These are phyloP conservation scores for Nannospalax galili DNA, from an alignment of 2,113 vertebrate genomes.

Conservation along the genomic window DNA sequence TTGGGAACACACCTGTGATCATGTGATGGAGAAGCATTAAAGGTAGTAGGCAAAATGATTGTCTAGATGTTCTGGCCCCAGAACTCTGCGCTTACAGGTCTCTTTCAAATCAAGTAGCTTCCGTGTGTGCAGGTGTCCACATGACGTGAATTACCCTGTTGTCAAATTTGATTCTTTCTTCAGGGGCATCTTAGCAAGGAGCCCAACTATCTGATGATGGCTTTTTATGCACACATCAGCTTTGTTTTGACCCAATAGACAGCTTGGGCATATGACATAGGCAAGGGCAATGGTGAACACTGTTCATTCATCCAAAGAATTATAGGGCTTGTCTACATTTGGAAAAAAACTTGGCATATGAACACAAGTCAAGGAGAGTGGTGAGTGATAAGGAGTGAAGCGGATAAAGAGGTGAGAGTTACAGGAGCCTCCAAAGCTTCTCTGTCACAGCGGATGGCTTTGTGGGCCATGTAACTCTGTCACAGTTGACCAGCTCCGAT, in stretches of 20 bases:
- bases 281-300: neutral
- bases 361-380: neutral
- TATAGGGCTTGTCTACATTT: neutral
- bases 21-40: neutral
- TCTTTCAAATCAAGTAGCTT: constrained; percentile 24
- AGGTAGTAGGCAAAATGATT: neutral
- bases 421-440: neutral
- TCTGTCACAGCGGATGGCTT: neutral
- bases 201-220: constrained; percentile 4
- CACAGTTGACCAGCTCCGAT: neutral
- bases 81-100: neutral
- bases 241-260: neutral
- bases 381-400: too few relatives aligned
- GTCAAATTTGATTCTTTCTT: constrained; percentile 36
- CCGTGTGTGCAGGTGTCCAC: neutral
- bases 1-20: constrained; percentile 20
- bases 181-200: neutral
- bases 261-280: neutral
- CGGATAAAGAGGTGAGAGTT: neutral
- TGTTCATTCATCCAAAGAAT: neutral
- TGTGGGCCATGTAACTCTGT: neutral
- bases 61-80: neutral
- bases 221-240: neutral
- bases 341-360: neutral
- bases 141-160: neutral